Evolutionary conservation across 2,797 vertebrate genomes (phyloP), one percentile per base, ranked within the genome.

Genomic region (Labroides dimidiatus): DNA sequence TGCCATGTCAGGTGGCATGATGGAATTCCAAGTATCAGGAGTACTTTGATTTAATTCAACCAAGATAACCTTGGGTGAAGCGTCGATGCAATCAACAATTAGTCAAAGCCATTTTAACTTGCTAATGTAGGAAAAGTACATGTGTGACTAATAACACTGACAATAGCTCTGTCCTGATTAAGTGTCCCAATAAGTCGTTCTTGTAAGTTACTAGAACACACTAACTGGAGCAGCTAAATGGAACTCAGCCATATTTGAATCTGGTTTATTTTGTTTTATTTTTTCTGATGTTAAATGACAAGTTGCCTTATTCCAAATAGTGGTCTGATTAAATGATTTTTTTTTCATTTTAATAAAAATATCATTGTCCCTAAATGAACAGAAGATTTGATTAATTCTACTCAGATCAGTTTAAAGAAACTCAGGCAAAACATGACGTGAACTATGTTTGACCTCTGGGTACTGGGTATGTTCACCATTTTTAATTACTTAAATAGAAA

Each of bases 21-120:
- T n/a, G 57, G 10, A 33, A 59, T 54, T 71, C 56, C 75, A 79
- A 70, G 51, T 66, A 52, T 51, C 87, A 83, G 84, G 80, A 73
- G 49, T 51, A 52, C 63, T 78, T 47, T 77, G 60, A 69, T 74
- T 76, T 50, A 62, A 81, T 72, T 77, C 24, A 44, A 37, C 30
- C 8, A 15, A 66, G 27, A 41, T 53, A 44, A 61, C 69, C 64
- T 21, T 51, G 10, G 54, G 7, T 66, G 19, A 53, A n/a, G 15
- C 43, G 10, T 67, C 19, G 48, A 20, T 10, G 36, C 37, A 13
- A 43, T 27, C 27, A 64, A 30, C 17, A 44, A 63, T 74, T 39
- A 48, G 53, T 9, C 8, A 9, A 52, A 21, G 41, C 66, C 16
- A 13, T 24, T 50, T 62, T 33, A 23, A 49, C 15, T 52, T 13